A percentile compares a stretch with the other conserved stretches of the same genome.
Conservation (phyloP, 1,140 invertebrate genomes). For the Pectinophora gossypiella region DNA sequence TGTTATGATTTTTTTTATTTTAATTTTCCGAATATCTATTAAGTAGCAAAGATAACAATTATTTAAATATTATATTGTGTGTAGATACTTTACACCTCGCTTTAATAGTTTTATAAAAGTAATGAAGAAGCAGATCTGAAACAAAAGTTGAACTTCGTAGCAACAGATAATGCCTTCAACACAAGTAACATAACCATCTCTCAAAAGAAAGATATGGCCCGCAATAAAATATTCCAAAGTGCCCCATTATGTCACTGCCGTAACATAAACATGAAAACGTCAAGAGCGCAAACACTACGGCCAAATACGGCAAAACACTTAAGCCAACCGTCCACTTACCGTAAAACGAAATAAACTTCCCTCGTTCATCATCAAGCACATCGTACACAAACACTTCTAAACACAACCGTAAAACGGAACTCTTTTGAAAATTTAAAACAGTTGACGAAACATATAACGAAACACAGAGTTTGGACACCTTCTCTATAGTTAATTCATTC, state of each 20-base stretch:
- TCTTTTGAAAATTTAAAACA: constrained; percentile 28
- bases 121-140: no score
- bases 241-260: constrained; percentile 1
- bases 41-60: no score
- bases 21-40: no score
- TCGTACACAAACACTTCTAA: constrained; percentile 44
- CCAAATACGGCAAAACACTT: constrained; percentile 11
- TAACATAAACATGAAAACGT: constrained; percentile 8
- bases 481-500: constrained; percentile 9
- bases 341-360: constrained; percentile 48
- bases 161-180: no score
- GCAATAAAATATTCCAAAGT: neutral
- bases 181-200: neutral
- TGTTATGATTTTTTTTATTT: no score
- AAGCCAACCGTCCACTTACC: constrained; percentile 38
- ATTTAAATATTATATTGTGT: no score
- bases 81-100: no score
- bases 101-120: no score
- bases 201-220: constrained; percentile 3
- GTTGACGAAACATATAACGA: constrained; percentile 9
- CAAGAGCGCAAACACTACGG: constrained; percentile 2
- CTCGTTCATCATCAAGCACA: constrained; percentile 49
- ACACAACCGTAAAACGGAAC: constrained; percentile 30
- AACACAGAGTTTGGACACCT: neutral
- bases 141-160: no score